Evolutionary conservation across 2,113 vertebrate species (phyloP).

Genomic region (Catharus bicknelli): DNA sequence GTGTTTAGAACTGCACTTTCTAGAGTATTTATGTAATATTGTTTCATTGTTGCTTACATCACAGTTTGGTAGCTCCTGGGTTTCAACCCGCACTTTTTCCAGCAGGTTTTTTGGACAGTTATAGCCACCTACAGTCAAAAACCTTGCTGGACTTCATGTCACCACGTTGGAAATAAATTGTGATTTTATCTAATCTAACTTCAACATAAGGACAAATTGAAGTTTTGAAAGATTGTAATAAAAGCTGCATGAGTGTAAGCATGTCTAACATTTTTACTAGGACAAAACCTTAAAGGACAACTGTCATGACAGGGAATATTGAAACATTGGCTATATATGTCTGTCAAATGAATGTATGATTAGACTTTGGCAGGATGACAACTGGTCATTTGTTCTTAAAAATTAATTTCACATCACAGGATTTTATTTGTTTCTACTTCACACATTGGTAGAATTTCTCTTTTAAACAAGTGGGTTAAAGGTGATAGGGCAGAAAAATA

Average conservation of each 20-base stretch:
- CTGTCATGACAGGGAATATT: neutral
- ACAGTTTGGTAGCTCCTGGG: neutral
- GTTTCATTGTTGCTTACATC: neutral
- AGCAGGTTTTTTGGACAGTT: neutral
- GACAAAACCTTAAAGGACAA: constrained; percentile 67
- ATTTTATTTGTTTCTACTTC: neutral
- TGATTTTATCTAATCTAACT: constrained; percentile 69
- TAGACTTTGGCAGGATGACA: neutral
- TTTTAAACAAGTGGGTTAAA: neutral
- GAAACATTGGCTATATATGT: neutral
- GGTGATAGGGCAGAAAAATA: neutral
- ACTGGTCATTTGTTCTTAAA: neutral
- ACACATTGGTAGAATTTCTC: neutral
- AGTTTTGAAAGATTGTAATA: constrained; percentile 53
- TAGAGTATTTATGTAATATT: neutral
- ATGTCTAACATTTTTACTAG: constrained; percentile 61
- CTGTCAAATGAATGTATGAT: neutral
- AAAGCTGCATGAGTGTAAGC: constrained; percentile 31
- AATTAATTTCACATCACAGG: neutral
- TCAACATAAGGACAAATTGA: constrained; percentile 35
- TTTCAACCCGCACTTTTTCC: neutral
- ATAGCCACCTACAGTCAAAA: neutral
- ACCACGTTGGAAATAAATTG: constrained; percentile 50
- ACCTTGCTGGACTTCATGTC: constrained; percentile 4
- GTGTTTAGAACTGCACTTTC: neutral